A percentile compares a stretch with the other conserved stretches of the same genome.
Evolutionary conservation across 2,797 vertebrate genomes (phyloP).

Genomic region (Darevskia mixta): DNA sequence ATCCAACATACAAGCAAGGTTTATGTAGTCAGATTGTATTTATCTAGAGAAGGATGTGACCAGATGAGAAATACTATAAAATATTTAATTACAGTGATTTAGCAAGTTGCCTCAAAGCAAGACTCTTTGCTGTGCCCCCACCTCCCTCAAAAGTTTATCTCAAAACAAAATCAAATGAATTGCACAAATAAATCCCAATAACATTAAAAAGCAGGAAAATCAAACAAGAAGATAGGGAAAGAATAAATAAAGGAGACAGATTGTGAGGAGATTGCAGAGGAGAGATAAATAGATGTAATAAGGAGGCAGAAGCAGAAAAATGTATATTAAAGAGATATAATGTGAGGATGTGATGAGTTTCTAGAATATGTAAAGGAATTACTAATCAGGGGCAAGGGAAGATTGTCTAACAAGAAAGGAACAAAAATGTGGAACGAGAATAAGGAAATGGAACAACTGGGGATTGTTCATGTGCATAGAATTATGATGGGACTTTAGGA

Average conservation of each 20-base stretch:
- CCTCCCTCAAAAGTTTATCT: conserved; percentile 22
- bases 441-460: conserved; percentile 2
- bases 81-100: background rate
- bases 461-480: background rate
- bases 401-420: background rate
- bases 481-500: conserved; percentile 2
- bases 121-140: background rate
- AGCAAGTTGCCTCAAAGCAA: background rate
- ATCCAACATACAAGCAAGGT: background rate
- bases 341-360: conserved; percentile 36
- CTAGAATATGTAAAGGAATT: conserved; percentile 53
- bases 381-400: background rate
- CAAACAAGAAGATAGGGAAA: conserved; percentile 45
- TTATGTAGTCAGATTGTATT: background rate
- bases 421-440: background rate
- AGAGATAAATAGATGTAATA: conserved; percentile 74
- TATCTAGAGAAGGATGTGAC: conserved; percentile 16
- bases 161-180: conserved; percentile 54
- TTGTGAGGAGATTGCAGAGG: conserved; percentile 54
- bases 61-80: conserved; percentile 26
- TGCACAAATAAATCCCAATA: conserved; percentile 60
- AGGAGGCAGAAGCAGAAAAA: conserved; percentile 67
- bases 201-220: conserved; percentile 57
- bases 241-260: conserved; percentile 67
- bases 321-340: conserved; percentile 66